Evolutionary conservation across 92 coral and sea anemone species (phyloP), one percentile per base, ranked within the genome.

Genomic region (Galaxea fascicularis): DNA sequence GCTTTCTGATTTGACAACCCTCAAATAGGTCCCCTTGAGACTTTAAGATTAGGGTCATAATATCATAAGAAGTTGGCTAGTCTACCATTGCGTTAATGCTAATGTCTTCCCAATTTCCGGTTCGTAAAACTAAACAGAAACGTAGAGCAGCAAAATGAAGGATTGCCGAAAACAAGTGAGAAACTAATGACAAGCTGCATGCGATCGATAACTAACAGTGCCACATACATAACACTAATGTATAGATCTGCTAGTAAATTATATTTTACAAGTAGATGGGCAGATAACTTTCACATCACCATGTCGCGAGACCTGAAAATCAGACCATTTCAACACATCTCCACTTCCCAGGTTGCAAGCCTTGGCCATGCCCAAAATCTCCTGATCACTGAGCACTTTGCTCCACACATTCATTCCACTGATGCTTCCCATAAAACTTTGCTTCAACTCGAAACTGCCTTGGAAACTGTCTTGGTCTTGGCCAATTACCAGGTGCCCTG

Each of bases 361-460:
- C 15, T 60, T 44, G 11, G 71, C 59, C 82, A 77, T 77, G 82
- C 57, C 71, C 39, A 39, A 31, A 24, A 77, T 24, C 67, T 59
- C 44, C 1, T 59, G 15, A 4, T 26, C 13, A 4, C 35, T 4
- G 22, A 59, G 27, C 11, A 57, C 65, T 24, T 6, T 5, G 79
- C 24, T 52, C 76, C 85, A 66, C 16, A 80, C 29, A 47, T 80
- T 66, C 27, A 66, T 20, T 46, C 74, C 85, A 64, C 65, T 80
- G 75, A 70, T 66, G 4, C 60, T 60, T 77, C 82, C 82, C 30
- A 39, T 26, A 9, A 77, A 77, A 14, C 82, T 58, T 11, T 60
- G 25, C 0, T 4, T 0, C 8, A 0, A 3, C 0, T 41, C 4
- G 47, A 77, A 77, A 39, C 49, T 62, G 14, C 69, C 81, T 0